A percentile compares a stretch with the other conserved stretches of the same genome.
Conservation (phyloP, 2,888 invertebrate species). For the Steromphala cineraria region DNA sequence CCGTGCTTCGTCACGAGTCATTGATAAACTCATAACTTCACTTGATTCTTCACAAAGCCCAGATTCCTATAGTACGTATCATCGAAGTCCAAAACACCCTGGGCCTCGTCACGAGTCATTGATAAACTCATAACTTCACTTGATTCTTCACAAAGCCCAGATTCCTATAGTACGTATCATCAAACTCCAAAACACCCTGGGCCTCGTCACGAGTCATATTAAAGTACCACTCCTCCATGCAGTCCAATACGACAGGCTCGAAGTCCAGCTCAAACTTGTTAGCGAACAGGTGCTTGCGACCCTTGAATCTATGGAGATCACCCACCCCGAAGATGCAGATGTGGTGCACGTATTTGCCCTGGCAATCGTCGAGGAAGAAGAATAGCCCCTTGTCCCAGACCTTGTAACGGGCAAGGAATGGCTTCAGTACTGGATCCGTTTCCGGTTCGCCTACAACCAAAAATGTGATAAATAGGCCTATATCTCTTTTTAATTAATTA, state of each 20-base stretch:
- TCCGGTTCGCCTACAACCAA: constrained; percentile 57
- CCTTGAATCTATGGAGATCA: constrained; percentile 53
- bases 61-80: too few species aligned
- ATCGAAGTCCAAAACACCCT: too few species aligned
- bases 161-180: not conserved
- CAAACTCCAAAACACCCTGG: not conserved
- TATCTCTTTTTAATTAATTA: too few species aligned
- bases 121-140: not conserved
- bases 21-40: too few species aligned
- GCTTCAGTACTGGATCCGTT: constrained; percentile 51
- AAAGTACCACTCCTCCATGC: constrained; percentile 42
- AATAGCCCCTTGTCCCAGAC: constrained; percentile 61
- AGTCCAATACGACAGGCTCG: constrained; percentile 57
- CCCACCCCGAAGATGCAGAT: constrained; percentile 63
- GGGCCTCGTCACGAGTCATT: too few species aligned
- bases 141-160: constrained; percentile 1
- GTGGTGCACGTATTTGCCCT: constrained; percentile 50
- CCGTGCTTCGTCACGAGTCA: too few species aligned
- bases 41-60: too few species aligned
- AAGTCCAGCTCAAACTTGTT: constrained; percentile 65
- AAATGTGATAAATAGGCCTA: too few species aligned
- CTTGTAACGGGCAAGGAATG: constrained; percentile 65
- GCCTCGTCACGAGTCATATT: constrained; percentile 37
- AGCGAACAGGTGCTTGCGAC: constrained; percentile 58
- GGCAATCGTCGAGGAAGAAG: not conserved